A percentile compares a stretch with the other conserved stretches of the same genome.
phyloP scores from a whole-genome alignment of 2,888 invertebrate species.

The Isoperla grammatica region DNA sequence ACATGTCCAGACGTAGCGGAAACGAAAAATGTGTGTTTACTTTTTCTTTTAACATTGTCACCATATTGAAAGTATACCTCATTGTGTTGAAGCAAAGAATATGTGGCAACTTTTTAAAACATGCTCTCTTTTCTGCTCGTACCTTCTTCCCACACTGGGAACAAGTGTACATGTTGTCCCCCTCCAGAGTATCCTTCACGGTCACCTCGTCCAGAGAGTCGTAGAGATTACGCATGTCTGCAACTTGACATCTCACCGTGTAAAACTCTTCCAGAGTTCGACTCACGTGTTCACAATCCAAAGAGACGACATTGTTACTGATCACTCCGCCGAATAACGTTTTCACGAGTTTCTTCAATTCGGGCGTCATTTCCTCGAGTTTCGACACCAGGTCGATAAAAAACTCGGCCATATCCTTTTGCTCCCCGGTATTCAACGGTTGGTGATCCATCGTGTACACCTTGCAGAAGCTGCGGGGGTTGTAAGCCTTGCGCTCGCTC shows the following conservation, averaged over 20 bases:
- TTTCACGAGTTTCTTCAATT: slow-evolving; percentile 82
- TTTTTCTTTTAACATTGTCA: slow-evolving; percentile 95
- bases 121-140: slow-evolving; percentile 88
- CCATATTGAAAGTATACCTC: slow-evolving; percentile 96
- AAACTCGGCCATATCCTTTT: slow-evolving; percentile 98
- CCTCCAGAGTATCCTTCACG: slow-evolving; percentile 92
- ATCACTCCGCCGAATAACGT: slow-evolving; percentile 88
- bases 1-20: slow-evolving; percentile 89
- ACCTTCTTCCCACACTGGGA: slow-evolving; percentile 94
- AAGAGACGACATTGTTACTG: slow-evolving; percentile 91
- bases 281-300: slow-evolving; percentile 93
- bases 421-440: slow-evolving; percentile 91
- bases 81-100: slow-evolving; percentile 95
- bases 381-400: slow-evolving; percentile 95
- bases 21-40: slow-evolving; percentile 97
- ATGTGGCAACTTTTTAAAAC: slow-evolving; percentile 88
- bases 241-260: slow-evolving; percentile 92
- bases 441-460: slow-evolving; percentile 97
- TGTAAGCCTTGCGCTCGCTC: slow-evolving; percentile 92
- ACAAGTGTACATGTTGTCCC: slow-evolving; percentile 97
- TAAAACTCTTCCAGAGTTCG: slow-evolving; percentile 94
- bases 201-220: slow-evolving; percentile 96
- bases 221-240: slow-evolving; percentile 92
- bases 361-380: slow-evolving; percentile 91
- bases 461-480: slow-evolving; percentile 91